Base-by-base conservation (phyloP, 2,113 vertebrate genomes). In the Lophochroa leadbeateri region DNA sequence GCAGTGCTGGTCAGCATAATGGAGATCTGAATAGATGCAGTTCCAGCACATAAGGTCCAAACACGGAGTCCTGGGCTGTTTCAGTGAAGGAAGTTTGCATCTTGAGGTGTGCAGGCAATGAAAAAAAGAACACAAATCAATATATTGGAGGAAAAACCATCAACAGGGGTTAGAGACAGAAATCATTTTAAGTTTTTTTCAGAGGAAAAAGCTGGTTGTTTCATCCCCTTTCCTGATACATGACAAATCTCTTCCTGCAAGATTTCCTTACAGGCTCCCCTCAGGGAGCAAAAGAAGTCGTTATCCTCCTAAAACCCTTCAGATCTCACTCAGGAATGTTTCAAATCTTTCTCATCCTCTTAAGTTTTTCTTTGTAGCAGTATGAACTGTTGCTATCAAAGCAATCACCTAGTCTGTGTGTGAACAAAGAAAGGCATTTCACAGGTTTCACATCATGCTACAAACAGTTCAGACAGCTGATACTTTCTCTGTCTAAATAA, bases 331-430 rank as follows among this genome's bases (percentile, higher is more conserved):
- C 50, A 25, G 91, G 43, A 88, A 93, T 94, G 82, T 87, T 97
- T 94, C 94, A 94, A 91, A 94, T 97, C 90, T 94, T 93, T 93
- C 90, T 96, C 81, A 82, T 94, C 81, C 76, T 90, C 94, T 94
- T 92, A 94, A 35, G 65, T 91, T 90, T 88, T 88, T 79, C 78
- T 92, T 65, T 86, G 81, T 70, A 93, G 86, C 90, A 90, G 68
- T 78, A 35, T 92, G 95, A 96, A 88, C 88, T 92, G 70, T 90
- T 94, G 94, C 84, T 97, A 96, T 96, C 94, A 96, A 96, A 97
- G 88, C 90, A 82, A 88, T 93, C 88, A 86, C 68, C 88, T 41
- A 29, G 74, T 29, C 94, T 69, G 83, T 72, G 37, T 37, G 72
- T 31, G 94, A 94, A 79, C 81, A 92, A 91, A 93, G 92, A 13